A percentile compares a stretch with the other conserved stretches of the same genome.
Conservation (phyloP, 2,113 vertebrate genomes). For the Carassius auratus region DNA sequence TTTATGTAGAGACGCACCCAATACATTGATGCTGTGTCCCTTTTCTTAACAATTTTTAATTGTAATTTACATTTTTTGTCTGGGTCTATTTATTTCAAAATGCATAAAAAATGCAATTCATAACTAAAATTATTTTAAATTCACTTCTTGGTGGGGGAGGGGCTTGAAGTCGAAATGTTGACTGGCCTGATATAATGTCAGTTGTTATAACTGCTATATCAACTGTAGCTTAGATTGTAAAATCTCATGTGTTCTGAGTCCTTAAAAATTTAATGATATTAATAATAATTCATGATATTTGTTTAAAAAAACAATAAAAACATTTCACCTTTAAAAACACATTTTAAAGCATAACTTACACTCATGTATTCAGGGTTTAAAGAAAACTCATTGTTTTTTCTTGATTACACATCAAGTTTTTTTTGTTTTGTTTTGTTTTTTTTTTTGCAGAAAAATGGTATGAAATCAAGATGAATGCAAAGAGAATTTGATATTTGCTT, state of each 20-base stretch:
- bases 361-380: too few species aligned
- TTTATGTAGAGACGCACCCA: neutral
- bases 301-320: neutral
- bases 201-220: too few species aligned
- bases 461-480: neutral
- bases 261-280: neutral
- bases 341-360: neutral
- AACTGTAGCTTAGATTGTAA: neutral
- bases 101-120: neutral
- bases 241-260: neutral
- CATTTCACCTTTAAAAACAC: neutral
- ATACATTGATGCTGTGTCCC: neutral
- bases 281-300: neutral
- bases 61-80: neutral
- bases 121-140: neutral
- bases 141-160: neutral
- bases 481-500: too few species aligned
- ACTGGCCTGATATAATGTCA: neutral
- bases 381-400: too few species aligned
- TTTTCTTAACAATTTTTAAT: neutral
- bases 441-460: neutral
- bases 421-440: too few species aligned
- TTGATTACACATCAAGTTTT: too few species aligned
- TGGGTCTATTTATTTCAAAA: neutral
- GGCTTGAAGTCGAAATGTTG: neutral